phyloP scores from a whole-genome alignment of 2,113 vertebrate genomes.

The Fregata magnificens region DNA sequence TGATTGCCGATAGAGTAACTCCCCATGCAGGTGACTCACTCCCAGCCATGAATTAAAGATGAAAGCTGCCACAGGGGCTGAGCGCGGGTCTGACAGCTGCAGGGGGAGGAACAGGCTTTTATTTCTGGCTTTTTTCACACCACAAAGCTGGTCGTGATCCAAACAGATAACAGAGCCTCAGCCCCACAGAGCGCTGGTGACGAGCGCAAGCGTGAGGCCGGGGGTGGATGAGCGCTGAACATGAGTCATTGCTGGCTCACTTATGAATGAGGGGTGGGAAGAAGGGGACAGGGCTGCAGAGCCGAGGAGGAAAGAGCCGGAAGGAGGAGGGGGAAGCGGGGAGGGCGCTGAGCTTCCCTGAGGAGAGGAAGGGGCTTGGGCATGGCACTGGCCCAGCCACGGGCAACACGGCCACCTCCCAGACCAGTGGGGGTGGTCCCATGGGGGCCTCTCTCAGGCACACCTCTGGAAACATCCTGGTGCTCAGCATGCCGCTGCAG shows the following conservation, averaged over 20 bases:
- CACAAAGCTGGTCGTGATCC: slow-evolving; percentile 53
- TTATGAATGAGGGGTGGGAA: slow-evolving; percentile 48
- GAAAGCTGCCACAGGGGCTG: not conserved
- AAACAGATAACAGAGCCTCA: slow-evolving; percentile 24
- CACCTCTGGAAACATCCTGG: not conserved
- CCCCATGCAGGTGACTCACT: slow-evolving; percentile 50
- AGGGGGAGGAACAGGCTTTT: slow-evolving; percentile 8
- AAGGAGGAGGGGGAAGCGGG: not conserved
- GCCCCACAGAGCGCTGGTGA: slow-evolving; percentile 32
- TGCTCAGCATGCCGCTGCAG: not conserved
- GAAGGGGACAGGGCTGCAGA: not conserved
- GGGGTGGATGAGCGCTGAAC: slow-evolving; percentile 41
- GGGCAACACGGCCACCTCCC: not conserved
- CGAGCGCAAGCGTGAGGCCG: slow-evolving; percentile 13
- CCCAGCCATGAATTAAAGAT: slow-evolving; percentile 57
- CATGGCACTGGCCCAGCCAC: fast-evolving
- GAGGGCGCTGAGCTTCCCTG: not conserved
- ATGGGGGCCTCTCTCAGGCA: not conserved
- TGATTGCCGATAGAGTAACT: not conserved
- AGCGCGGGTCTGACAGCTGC: slow-evolving; percentile 20
- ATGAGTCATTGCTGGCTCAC: slow-evolving; percentile 42
- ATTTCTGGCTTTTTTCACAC: slow-evolving; percentile 56
- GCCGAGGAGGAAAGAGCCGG: not conserved
- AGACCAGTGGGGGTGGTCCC: not conserved
- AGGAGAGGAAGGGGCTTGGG: not conserved